Evolutionary conservation across 2,888 invertebrate species (phyloP).

Genomic region (Beris chalybata): DNA sequence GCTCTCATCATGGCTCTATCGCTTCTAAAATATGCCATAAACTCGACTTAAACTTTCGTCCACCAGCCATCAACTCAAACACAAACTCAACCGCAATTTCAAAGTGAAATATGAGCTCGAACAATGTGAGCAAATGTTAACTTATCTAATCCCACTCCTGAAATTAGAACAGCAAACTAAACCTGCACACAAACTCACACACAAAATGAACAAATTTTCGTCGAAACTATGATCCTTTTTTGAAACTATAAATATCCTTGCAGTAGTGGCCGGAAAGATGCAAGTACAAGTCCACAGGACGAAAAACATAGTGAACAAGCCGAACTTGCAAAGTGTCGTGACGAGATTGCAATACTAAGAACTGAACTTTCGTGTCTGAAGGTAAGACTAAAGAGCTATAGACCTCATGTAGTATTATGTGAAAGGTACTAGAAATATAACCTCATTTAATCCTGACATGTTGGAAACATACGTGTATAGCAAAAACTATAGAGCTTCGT

Average conservation of each 20-base stretch:
- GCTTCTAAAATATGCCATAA: no score
- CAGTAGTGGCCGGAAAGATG: no score
- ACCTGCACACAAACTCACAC: no score
- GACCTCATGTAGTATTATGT: no score
- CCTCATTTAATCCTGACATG: neutral
- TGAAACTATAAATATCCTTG: no score
- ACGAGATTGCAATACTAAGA: conserved; percentile 33
- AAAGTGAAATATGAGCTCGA: conserved; percentile 18
- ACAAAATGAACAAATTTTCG: conserved; percentile 7
- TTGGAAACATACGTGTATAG: neutral
- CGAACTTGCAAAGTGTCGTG: conserved; percentile 24
- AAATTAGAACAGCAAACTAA: conserved; percentile 1
- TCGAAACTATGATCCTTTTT: no score
- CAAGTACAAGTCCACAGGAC: no score
- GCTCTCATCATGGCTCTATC: no score
- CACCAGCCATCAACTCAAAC: conserved; percentile 2
- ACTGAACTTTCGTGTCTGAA: conserved; percentile 29
- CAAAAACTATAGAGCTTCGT: neutral
- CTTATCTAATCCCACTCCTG: conserved; percentile 20
- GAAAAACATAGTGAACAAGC: neutral
- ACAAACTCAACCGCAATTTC: conserved; percentile 1
- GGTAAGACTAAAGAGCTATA: conserved; percentile 21
- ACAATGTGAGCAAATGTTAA: conserved; percentile 17
- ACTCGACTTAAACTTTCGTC: neutral
- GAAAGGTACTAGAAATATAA: no score